Base-by-base conservation (phyloP, 2,113 vertebrate species). In the Damaliscus lunatus region DNA sequence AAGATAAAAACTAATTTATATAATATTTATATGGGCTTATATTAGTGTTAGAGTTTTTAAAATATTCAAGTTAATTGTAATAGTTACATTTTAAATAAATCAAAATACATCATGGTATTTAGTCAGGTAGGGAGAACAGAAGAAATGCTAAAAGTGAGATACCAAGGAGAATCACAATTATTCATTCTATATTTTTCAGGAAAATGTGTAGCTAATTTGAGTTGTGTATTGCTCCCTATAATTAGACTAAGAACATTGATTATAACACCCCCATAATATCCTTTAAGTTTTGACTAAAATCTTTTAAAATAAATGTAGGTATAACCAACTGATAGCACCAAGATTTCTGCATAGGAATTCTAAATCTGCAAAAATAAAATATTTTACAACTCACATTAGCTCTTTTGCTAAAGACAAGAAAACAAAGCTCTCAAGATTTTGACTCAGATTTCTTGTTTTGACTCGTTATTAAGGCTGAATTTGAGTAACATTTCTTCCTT, bases 401-500 rank as follows among this genome's bases (percentile, higher is more conserved):
- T 82, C 3, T 96, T 94, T 88, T 64, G 23, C 53, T 83, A 93
- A 74, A 92, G 40, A 94, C 16, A 94, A 87, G 17, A 93, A 91
- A 90, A 91, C 6, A 67, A 90, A 94, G 21, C 33, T n/a, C 67
- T 96, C 27, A 71, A 80, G 62, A 91, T 71, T 88, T 71, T 88
- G 31, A 67, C 7, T 90, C 36, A 50, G 53, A 7, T 88, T 85
- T 97, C 62, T 95, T 94, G 21, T 88, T 92, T 90, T 88, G 43
- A 57, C 21, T 94, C 29, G 19, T 83, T 91, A 94, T 89, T 93
- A 83, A 91, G 94, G 23, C 52, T 86, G 53, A 77, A 82, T 86
- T 71, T 84, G 31, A 93, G 60, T 97, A 95, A 46, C 52, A 64
- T 48, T 96, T 85, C 25, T 92, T 95, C 27, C 57, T 97, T 92